Evolutionary conservation across 2,888 invertebrate genomes (phyloP).

Genomic region (Steinernema carpocapsae): DNA sequence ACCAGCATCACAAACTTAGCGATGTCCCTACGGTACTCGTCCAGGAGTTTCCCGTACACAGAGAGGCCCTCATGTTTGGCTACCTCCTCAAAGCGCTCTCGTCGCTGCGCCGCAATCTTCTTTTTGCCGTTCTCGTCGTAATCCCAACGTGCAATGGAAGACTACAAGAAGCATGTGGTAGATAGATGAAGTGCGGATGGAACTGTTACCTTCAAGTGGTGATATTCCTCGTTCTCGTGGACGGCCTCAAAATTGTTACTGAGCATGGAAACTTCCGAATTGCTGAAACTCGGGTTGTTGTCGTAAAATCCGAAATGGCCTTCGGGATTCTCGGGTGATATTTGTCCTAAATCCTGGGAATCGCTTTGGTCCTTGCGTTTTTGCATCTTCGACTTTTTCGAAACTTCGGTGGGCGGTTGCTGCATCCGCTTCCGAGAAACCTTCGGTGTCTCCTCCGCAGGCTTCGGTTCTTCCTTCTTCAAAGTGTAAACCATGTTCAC

Average conservation of each 20-base stretch:
- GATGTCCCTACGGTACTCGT: too few species aligned
- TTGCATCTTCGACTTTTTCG: not conserved
- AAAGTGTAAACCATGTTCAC: conserved; percentile 12
- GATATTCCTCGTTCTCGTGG: too few species aligned
- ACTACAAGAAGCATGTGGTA: not conserved
- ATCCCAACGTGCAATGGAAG: not conserved
- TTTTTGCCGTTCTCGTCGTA: not conserved
- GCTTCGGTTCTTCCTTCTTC: conserved; percentile 16
- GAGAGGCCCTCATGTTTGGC: not conserved
- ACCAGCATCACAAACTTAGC: not conserved
- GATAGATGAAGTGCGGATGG: too few species aligned
- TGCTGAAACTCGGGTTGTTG: too few species aligned
- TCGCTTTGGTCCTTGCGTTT: not conserved
- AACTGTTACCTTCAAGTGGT: too few species aligned
- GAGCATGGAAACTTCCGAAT: too few species aligned
- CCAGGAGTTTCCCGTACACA: not conserved
- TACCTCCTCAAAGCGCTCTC: not conserved
- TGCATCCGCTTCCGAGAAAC: not conserved
- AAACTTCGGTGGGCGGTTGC: not conserved
- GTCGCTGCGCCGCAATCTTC: not conserved
- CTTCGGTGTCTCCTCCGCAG: not conserved
- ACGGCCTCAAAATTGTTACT: too few species aligned
- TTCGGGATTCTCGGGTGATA: too few species aligned
- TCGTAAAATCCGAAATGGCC: too few species aligned
- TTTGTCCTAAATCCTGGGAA: not conserved